Conservation (phyloP, 2,797 vertebrate genomes). For the Carapus acus region DNA sequence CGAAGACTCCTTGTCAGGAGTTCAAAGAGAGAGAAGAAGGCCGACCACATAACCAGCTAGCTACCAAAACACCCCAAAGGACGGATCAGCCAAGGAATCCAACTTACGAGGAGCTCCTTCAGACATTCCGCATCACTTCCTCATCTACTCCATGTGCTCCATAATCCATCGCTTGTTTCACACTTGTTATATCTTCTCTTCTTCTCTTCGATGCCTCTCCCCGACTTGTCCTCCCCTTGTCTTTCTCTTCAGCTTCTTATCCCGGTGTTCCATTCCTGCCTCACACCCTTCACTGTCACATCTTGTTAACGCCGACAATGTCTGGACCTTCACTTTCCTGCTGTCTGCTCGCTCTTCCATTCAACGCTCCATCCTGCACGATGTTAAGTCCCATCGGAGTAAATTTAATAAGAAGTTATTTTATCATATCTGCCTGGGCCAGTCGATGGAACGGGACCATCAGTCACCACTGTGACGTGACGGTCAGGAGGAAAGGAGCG, state of each 20-base stretch:
- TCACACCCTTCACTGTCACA: conserved; percentile 21
- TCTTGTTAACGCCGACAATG: conserved; percentile 33
- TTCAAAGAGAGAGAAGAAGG: conserved; percentile 5
- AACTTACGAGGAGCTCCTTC: neutral
- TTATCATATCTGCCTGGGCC: conserved; percentile 39
- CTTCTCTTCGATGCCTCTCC: neutral
- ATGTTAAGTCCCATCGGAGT: conserved; percentile 31
- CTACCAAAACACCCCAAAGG: conserved; percentile 5
- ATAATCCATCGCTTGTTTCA: neutral
- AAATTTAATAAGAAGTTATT: conserved; percentile 47
- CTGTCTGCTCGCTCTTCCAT: conserved; percentile 5
- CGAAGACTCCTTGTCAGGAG: conserved; percentile 2
- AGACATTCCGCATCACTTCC: conserved; percentile 9
- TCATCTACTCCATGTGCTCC: conserved; percentile 8
- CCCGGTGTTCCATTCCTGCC: conserved; percentile 3
- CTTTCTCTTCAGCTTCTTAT: neutral
- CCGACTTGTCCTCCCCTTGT: conserved; percentile 5
- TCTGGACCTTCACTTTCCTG: conserved; percentile 3
- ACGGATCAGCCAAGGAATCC: no score
- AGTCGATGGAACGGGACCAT: conserved; percentile 35
- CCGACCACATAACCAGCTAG: neutral
- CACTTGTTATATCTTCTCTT: neutral
- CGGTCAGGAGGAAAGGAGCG: conserved; percentile 27
- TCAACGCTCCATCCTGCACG: conserved; percentile 13
- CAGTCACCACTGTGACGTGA: conserved; percentile 41